These are phyloP conservation scores for Cyrtodaria siliqua DNA, from an alignment of 2,888 invertebrate species.

Conservation along the genomic window DNA sequence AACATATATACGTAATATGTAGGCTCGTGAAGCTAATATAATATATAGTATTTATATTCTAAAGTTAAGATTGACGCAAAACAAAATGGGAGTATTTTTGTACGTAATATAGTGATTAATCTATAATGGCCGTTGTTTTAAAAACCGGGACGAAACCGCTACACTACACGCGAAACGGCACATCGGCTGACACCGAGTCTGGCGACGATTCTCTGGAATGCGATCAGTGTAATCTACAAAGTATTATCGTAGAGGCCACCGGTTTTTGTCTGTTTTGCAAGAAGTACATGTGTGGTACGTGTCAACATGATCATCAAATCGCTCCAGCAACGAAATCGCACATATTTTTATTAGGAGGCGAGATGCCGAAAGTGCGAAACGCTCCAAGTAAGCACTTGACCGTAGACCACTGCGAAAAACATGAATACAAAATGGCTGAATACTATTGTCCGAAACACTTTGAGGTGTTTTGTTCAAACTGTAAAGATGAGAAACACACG, in stretches of 20 bases:
- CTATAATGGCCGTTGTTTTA: background rate
- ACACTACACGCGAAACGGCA: slow-evolving; percentile 5
- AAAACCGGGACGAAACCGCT: slow-evolving; percentile 35
- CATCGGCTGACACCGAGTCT: slow-evolving; percentile 1
- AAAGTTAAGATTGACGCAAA: too few relatives aligned
- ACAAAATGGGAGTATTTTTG: too few relatives aligned
- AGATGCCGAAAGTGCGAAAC: slow-evolving; percentile 25
- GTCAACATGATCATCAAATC: slow-evolving; percentile 31
- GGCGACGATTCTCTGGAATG: slow-evolving; percentile 14
- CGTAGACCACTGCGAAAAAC: slow-evolving; percentile 29
- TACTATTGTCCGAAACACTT: slow-evolving; percentile 39
- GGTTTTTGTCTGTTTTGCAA: slow-evolving; percentile 45
- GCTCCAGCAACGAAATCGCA: slow-evolving; percentile 23
- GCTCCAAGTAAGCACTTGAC: background rate
- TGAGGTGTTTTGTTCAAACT: slow-evolving; percentile 34
- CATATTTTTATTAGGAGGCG: slow-evolving; percentile 29
- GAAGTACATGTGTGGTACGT: slow-evolving; percentile 42
- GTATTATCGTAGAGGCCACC: slow-evolving; percentile 5
- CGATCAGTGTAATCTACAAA: slow-evolving; percentile 33
- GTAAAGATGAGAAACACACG: slow-evolving; percentile 33
- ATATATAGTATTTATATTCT: too few relatives aligned
- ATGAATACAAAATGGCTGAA: slow-evolving; percentile 28
- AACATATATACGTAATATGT: too few relatives aligned
- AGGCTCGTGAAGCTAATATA: too few relatives aligned
- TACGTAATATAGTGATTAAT: too few relatives aligned